Percentiles rank a stretch among this genome's conserved stretches.
Evolutionary conservation across 1,140 invertebrate species (phyloP).

Genomic region (Protaetia brevitarsis): DNA sequence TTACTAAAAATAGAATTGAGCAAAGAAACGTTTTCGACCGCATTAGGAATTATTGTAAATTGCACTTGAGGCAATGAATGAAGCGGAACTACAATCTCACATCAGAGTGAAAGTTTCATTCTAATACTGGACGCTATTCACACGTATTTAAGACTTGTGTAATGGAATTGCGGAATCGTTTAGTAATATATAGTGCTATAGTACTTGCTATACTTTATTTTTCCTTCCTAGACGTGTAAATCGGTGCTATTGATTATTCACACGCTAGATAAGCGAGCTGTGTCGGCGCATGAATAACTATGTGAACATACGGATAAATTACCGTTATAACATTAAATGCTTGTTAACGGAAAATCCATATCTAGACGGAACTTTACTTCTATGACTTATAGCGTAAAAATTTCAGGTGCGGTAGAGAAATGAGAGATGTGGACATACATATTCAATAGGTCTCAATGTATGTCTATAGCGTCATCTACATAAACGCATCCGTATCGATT

Average conservation of each 20-base stretch:
- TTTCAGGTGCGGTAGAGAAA: not conserved
- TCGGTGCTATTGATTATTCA: not conserved
- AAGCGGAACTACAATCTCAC: slow-evolving; percentile 7
- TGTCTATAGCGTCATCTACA: too few species aligned
- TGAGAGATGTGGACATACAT: too few species aligned
- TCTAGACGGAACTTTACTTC: not conserved
- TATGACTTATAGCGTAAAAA: not conserved
- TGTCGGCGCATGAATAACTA: not conserved
- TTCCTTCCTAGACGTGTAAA: not conserved
- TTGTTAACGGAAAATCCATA: not conserved
- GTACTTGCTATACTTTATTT: not conserved
- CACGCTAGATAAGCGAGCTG: not conserved
- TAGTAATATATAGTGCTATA: not conserved
- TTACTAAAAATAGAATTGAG: too few species aligned
- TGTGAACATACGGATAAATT: not conserved
- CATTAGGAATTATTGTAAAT: too few species aligned
- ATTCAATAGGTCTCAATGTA: too few species aligned
- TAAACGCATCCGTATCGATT: too few species aligned
- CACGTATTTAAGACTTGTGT: not conserved
- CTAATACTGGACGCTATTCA: too few species aligned
- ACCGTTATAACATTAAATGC: not conserved
- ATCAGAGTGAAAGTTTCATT: slow-evolving; percentile 9
- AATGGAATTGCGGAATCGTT: not conserved
- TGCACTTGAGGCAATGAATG: not conserved
- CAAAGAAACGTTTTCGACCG: too few species aligned